Evolutionary conservation across 2,113 vertebrate species (phyloP).

Genomic region (Micronycteris hirsuta): DNA sequence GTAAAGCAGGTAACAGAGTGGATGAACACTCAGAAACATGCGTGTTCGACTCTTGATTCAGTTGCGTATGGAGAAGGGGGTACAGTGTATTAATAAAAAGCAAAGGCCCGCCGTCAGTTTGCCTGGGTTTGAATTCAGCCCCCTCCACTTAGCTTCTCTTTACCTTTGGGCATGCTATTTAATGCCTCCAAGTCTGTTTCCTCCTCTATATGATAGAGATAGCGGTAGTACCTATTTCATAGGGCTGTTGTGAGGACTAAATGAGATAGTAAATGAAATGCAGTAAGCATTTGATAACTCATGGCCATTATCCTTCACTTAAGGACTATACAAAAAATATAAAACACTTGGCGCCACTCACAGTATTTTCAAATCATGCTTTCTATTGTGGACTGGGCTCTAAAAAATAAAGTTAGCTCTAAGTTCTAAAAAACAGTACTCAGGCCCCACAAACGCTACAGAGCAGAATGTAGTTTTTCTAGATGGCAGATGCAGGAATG

Average conservation of each 20-base stretch:
- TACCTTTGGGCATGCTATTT: not conserved
- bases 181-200: not conserved
- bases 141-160: not conserved
- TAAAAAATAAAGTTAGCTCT: not conserved
- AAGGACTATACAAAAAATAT: not conserved
- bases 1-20: not conserved
- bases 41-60: not conserved
- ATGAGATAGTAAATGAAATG: not conserved
- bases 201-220: not conserved
- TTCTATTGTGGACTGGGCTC: not conserved
- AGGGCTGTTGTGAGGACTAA: not conserved
- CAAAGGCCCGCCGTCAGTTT: not conserved
- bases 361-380: not conserved
- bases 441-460: not conserved
- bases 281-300: not conserved
- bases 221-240: not conserved
- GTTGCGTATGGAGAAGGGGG: not conserved
- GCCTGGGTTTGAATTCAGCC: not conserved
- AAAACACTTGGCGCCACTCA: not conserved
- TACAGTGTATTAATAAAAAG: not conserved
- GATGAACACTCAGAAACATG: not conserved
- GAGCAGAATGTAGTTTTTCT: not conserved
- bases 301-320: not conserved
- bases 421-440: not conserved
- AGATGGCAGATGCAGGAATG: not conserved